These are phyloP conservation scores for Neopipo cinnamomea DNA, from an alignment of 2,113 vertebrate species.

Conservation along the genomic window DNA sequence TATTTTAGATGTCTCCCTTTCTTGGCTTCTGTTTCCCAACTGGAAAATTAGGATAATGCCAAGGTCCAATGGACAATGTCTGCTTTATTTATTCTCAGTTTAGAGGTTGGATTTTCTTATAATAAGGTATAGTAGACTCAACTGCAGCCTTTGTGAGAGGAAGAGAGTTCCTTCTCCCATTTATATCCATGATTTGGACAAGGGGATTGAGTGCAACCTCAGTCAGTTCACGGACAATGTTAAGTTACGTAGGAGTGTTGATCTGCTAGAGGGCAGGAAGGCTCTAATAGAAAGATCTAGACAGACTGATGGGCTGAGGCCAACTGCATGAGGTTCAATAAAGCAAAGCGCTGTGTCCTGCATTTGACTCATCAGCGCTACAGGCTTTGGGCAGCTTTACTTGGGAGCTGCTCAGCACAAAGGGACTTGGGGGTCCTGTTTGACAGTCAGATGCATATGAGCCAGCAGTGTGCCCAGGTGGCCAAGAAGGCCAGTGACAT, in stretches of 20 bases:
- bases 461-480: accelerated
- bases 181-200: not conserved
- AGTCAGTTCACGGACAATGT: accelerated
- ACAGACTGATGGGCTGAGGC: not conserved
- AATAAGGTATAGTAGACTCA: not conserved
- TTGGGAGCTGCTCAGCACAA: not conserved
- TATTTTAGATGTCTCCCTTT: not conserved
- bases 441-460: not conserved
- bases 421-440: not conserved
- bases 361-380: not conserved
- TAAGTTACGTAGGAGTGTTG: not conserved
- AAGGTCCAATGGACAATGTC: not conserved
- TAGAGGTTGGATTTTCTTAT: not conserved
- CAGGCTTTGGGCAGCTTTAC: not conserved
- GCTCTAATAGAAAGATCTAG: not conserved
- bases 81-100: not conserved
- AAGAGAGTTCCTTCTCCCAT: not conserved
- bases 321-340: not conserved
- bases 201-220: not conserved
- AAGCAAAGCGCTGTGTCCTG: not conserved
- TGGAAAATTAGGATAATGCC: not conserved
- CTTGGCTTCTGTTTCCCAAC: not conserved
- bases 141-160: not conserved
- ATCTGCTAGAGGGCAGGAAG: not conserved
- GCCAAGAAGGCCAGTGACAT: not conserved